phyloP scores from a whole-genome alignment of 2,113 vertebrate species.

The Felis chaus region DNA sequence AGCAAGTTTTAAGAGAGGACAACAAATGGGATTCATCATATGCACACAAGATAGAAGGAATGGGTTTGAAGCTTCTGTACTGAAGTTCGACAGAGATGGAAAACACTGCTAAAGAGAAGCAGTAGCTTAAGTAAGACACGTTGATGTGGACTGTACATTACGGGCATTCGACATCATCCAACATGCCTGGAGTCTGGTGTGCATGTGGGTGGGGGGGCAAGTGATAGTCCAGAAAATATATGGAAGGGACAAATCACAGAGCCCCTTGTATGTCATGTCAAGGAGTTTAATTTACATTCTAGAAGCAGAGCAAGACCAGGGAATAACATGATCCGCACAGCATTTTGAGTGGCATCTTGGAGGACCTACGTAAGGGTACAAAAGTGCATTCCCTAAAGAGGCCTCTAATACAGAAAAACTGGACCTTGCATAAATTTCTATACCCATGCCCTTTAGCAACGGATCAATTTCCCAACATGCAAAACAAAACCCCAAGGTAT shows the following conservation, averaged over 20 bases:
- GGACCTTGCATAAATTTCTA: not conserved
- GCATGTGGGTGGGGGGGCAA: accelerated
- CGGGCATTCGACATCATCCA: accelerated
- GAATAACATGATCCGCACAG: not conserved
- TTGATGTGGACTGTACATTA: too few species aligned
- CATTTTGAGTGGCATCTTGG: too few species aligned
- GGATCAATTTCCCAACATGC: too few species aligned
- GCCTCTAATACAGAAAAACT: not conserved
- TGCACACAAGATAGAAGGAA: not conserved
- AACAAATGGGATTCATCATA: not conserved
- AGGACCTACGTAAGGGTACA: not conserved
- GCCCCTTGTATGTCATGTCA: accelerated
- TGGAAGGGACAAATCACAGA: not conserved
- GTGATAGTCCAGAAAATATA: not conserved
- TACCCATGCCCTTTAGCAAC: not conserved
- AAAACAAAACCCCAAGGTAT: not conserved
- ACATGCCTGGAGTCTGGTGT: too few species aligned
- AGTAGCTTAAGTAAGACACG: not conserved
- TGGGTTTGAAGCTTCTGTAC: too few species aligned
- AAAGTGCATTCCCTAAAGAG: not conserved
- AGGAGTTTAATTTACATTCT: not conserved
- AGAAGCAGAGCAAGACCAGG: not conserved
- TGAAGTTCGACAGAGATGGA: not conserved
- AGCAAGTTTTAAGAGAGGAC: not conserved
- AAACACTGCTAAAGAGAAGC: too few species aligned